These are phyloP conservation scores for Threskiornis aethiopicus DNA, from an alignment of 2,797 vertebrate species.

Conservation along the genomic window DNA sequence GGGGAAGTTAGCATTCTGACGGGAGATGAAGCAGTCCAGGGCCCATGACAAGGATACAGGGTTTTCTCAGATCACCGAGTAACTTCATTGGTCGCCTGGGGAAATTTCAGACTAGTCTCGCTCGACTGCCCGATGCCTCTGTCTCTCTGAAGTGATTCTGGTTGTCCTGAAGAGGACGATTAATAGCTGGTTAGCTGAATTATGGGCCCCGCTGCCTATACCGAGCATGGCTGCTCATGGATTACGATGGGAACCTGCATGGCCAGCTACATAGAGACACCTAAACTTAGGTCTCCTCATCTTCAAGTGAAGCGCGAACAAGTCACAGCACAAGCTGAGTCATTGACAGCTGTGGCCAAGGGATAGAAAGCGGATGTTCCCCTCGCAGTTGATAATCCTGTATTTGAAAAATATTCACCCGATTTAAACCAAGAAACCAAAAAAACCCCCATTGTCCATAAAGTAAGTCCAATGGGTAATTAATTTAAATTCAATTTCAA, in stretches of 20 bases:
- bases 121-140: not conserved
- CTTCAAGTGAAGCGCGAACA: not conserved
- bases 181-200: not conserved
- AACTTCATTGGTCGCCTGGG: not conserved
- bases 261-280: not conserved
- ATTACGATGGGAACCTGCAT: not conserved
- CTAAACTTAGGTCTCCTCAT: not conserved
- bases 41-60: not conserved
- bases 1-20: not conserved
- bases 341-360: not conserved
- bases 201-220: not conserved
- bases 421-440: not conserved
- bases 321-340: rapidly evolving
- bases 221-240: not conserved
- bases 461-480: not conserved
- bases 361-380: not conserved
- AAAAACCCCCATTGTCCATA: not conserved
- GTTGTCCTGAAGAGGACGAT: not conserved
- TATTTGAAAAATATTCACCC: not conserved
- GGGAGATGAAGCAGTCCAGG: not conserved
- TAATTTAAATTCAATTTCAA: not conserved
- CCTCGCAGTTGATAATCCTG: rapidly evolving
- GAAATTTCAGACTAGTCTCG: not conserved
- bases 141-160: not conserved
- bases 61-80: not conserved